A percentile compares a stretch with the other conserved stretches of the same genome.
These are phyloP conservation scores for Murina feae DNA, from an alignment of 2,113 vertebrate species.

Conservation along the genomic window DNA sequence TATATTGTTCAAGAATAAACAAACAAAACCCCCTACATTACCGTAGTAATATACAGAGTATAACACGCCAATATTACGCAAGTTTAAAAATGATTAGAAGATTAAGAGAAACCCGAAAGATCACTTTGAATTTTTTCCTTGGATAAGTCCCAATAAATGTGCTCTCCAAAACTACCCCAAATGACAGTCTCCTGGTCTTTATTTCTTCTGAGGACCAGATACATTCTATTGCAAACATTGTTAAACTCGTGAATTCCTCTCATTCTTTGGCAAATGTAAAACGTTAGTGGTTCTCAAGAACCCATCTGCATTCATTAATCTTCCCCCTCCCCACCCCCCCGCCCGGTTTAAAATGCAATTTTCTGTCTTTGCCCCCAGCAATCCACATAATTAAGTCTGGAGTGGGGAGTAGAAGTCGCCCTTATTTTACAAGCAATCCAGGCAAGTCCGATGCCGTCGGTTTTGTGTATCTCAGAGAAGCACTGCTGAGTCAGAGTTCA, in stretches of 20 bases:
- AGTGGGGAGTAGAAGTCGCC: not conserved
- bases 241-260: not conserved
- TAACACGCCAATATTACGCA: not conserved
- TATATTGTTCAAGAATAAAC: not conserved
- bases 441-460: not conserved
- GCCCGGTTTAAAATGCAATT: not conserved
- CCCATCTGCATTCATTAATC: not conserved
- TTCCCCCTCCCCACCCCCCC: too few relatives aligned
- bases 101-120: not conserved
- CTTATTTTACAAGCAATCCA: not conserved
- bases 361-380: not conserved
- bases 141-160: not conserved
- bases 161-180: not conserved
- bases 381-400: not conserved
- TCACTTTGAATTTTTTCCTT: not conserved
- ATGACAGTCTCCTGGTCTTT: not conserved
- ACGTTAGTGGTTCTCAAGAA: not conserved
- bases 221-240: not conserved
- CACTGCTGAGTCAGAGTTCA: not conserved
- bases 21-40: not conserved
- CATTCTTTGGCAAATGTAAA: not conserved
- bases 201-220: not conserved
- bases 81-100: not conserved
- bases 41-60: not conserved
- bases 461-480: not conserved